These are phyloP conservation scores for Spongilla lacustris DNA, from an alignment of 37 sponge, comb jelly and placozoan species.

Conservation along the genomic window DNA sequence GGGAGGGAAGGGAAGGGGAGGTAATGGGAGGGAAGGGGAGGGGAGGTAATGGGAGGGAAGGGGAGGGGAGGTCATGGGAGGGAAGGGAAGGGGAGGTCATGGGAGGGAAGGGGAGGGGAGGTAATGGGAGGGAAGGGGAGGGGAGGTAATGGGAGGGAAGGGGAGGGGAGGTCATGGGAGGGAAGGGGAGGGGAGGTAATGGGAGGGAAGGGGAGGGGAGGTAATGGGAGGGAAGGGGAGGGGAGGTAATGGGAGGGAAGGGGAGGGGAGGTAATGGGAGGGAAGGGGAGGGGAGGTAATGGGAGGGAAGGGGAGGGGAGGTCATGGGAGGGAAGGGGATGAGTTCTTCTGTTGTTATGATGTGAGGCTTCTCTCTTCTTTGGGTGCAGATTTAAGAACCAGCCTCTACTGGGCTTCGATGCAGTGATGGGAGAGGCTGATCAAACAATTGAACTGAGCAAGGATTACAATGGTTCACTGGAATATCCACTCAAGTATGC, in stretches of 20 bases:
- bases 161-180: no score
- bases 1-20: no score
- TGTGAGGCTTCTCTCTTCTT: no score
- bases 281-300: background rate
- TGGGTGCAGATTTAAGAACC: constrained; percentile 83
- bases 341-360: no score
- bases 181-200: no score
- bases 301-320: background rate
- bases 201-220: no score
- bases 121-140: background rate
- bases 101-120: no score
- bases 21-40: no score
- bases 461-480: constrained; percentile 64
- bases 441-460: constrained; percentile 73
- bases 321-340: background rate
- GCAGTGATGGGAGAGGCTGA: constrained; percentile 81
- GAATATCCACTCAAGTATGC: constrained; percentile 93
- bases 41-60: background rate
- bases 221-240: no score
- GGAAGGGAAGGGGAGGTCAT: background rate
- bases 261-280: no score
- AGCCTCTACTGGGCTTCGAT: constrained; percentile 89
- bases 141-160: no score
- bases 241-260: no score
- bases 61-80: background rate